A percentile compares a stretch with the other conserved stretches of the same genome.
Evolutionary conservation across 1,140 invertebrate species (phyloP).

Genomic region (Hydropsyche tenuis): DNA sequence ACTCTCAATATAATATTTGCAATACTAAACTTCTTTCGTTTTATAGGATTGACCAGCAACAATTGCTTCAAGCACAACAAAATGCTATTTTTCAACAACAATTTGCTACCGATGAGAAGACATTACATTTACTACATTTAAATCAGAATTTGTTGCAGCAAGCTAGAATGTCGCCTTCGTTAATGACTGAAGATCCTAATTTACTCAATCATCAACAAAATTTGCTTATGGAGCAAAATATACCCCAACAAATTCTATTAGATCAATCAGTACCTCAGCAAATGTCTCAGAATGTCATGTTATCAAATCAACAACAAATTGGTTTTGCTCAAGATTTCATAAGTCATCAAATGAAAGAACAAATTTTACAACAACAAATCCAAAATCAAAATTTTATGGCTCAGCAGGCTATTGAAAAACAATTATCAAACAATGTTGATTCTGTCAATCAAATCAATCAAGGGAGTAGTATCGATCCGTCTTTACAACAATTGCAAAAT

Average conservation of each 20-base stretch:
- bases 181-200: constrained; percentile 55
- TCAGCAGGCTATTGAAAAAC: constrained; percentile 52
- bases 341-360: constrained; percentile 51
- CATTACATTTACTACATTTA: constrained; percentile 57
- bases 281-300: constrained; percentile 58
- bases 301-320: constrained; percentile 56
- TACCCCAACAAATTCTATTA: constrained; percentile 63
- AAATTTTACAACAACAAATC: constrained; percentile 50
- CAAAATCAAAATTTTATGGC: constrained; percentile 50
- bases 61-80: constrained; percentile 60
- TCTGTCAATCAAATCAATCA: constrained; percentile 59
- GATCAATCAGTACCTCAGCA: constrained; percentile 64
- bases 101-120: constrained; percentile 58
- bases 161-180: constrained; percentile 58
- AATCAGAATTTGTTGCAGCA: constrained; percentile 60
- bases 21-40: not conserved
- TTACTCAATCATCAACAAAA: constrained; percentile 57
- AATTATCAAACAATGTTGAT: constrained; percentile 52
- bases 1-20: not conserved
- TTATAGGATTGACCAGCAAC: constrained; percentile 60
- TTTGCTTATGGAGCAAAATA: constrained; percentile 64
- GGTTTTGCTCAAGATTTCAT: constrained; percentile 52
- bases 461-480: constrained; percentile 55
- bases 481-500: constrained; percentile 60
- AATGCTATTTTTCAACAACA: constrained; percentile 61